A percentile compares a stretch with the other conserved stretches of the same genome.
Evolutionary conservation across 1,140 invertebrate genomes (phyloP).

Genomic region (Hyphantria cunea): DNA sequence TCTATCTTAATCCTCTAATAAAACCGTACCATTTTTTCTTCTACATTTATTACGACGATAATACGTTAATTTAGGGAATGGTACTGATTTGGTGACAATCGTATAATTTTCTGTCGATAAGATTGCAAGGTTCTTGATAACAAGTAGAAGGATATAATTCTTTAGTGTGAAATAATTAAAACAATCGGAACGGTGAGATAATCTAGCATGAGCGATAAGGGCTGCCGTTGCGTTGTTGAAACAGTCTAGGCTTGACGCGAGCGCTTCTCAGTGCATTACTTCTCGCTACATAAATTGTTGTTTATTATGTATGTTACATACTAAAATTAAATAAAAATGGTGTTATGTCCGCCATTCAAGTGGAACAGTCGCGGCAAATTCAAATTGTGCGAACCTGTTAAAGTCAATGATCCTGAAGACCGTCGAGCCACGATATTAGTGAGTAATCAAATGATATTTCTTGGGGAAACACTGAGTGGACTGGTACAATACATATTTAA

Average conservation of each 20-base stretch:
- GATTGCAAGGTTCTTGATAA: constrained; percentile 71
- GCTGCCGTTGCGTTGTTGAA: constrained; percentile 51
- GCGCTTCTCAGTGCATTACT: constrained; percentile 31
- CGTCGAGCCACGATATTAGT: constrained; percentile 62
- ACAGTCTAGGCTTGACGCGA: constrained; percentile 48
- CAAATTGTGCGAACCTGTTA: constrained; percentile 48
- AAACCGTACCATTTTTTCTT: too few relatives aligned
- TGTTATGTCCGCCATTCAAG: constrained; percentile 73
- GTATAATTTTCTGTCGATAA: constrained; percentile 68
- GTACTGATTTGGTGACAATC: constrained; percentile 60
- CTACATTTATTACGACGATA: too few relatives aligned
- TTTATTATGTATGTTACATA: constrained; percentile 14
- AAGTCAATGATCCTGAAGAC: constrained; percentile 15
- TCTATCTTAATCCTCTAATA: neutral
- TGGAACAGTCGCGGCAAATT: constrained; percentile 67
- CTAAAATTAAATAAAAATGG: constrained; percentile 50
- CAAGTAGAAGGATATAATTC: constrained; percentile 64
- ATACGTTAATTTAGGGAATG: constrained; percentile 36
- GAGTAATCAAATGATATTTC: constrained; percentile 39
- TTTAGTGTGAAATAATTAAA: constrained; percentile 77
- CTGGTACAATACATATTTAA: too few relatives aligned
- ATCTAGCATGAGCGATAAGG: constrained; percentile 70
- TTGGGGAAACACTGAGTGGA: too few relatives aligned
- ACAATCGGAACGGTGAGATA: constrained; percentile 74
- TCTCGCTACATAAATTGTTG: constrained; percentile 4